phyloP scores from a whole-genome alignment of 2,888 invertebrate species.

The Drosophila histrio region DNA sequence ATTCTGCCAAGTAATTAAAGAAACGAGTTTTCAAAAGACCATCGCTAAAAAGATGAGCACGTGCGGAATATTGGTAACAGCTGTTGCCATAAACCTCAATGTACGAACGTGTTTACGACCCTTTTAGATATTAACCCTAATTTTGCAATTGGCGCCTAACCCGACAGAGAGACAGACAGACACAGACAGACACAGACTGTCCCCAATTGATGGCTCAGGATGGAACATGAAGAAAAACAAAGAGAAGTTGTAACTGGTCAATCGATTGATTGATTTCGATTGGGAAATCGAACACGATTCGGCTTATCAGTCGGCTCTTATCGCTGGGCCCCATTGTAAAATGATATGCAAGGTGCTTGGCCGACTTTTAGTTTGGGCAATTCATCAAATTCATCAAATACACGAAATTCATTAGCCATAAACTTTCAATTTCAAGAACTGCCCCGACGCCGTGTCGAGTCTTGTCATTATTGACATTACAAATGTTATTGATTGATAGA shows the following conservation, averaged over 20 bases:
- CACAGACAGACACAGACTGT: slow-evolving; percentile 36
- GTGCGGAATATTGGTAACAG: slow-evolving; percentile 17
- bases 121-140: slow-evolving; percentile 63
- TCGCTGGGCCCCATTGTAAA: slow-evolving; percentile 32
- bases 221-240: not conserved
- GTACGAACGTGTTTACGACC: not conserved
- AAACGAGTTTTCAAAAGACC: slow-evolving; percentile 35
- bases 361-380: slow-evolving; percentile 49
- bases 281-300: slow-evolving; percentile 19
- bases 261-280: slow-evolving; percentile 68
- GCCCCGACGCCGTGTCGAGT: slow-evolving; percentile 32
- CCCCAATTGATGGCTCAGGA: slow-evolving; percentile 44
- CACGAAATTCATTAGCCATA: slow-evolving; percentile 63
- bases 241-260: slow-evolving; percentile 23
- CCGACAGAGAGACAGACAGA: not conserved
- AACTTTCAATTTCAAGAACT: slow-evolving; percentile 58
- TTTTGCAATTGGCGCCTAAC: slow-evolving; percentile 46
- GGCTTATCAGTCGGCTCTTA: slow-evolving; percentile 47
- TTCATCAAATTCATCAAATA: slow-evolving; percentile 65
- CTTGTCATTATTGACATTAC: slow-evolving; percentile 80
- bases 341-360: slow-evolving; percentile 66
- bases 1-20: slow-evolving; percentile 27
- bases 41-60: not conserved
- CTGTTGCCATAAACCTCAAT: not conserved
- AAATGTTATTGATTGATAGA: slow-evolving; percentile 73